Evolutionary conservation across 1,140 invertebrate genomes (phyloP), one percentile per base, ranked within the genome.

Genomic region (Cylas formicarius): DNA sequence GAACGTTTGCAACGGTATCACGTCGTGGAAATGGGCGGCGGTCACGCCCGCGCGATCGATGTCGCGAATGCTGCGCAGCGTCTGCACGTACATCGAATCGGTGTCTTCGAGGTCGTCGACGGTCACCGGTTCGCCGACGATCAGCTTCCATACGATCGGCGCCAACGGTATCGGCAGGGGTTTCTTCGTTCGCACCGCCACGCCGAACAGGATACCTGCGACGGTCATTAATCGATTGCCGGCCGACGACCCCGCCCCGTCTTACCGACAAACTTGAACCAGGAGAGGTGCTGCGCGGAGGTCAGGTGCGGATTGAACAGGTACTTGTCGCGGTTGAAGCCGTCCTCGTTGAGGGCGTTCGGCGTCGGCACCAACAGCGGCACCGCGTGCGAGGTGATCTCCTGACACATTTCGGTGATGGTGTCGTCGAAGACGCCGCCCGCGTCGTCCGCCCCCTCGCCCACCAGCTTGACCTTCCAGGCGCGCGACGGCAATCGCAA

Each of bases 381-480:
- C 1, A 78, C 69, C 3, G 61, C 56, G 3, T 69, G 72, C 11
- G 61, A 67, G 0, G 58, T 62, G 8, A 78, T 67, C 63, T 78
- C 76, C 49, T 72, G 66, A 55, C 79, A 81, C 76, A 82, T 81
- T 58, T 81, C 77, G 3, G 79, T 81, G 20, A 82, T 80, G 2
- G 78, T 82, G 60, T 82, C 80, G 62, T 82, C 80, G 68, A 81
- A 82, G 9, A 82, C 80, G 13, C 79, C 79, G 0, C 78, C 73
- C 13, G 79, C 79, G 69, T 82, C 80, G 61, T 82, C 80, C 4
- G 80, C 80, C 3, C 79, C 80, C 62, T 82, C 80, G 0, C 78
- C 79, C 8, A 48, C 62, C 7, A 76, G 56, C 62, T 75, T 76
- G 13, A 76, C 71, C 62, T 82, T 82, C 80, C 80, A 82, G 6